Percentiles rank a stretch among this genome's conserved stretches.
phyloP scores from a whole-genome alignment of 1,140 invertebrate species.

The Zaprionus davidi region DNA sequence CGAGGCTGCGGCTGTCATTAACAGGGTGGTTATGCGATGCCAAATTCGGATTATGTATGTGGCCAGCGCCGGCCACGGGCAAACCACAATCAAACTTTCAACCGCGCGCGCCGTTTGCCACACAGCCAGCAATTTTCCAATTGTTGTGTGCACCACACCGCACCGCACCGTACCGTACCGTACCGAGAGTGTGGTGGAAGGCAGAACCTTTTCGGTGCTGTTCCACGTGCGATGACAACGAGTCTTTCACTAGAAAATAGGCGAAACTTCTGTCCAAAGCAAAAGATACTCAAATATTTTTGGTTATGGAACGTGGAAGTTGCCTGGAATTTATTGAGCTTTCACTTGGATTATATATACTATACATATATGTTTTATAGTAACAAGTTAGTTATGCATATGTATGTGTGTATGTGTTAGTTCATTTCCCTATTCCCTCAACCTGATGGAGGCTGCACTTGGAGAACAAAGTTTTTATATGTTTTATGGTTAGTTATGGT shows the following conservation, averaged over 20 bases:
- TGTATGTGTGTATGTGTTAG: too few relatives aligned
- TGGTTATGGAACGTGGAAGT: neutral
- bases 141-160: constrained; percentile 11
- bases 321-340: neutral
- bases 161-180: neutral
- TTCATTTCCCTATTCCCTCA: too few relatives aligned
- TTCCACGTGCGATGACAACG: neutral
- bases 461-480: neutral
- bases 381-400: neutral
- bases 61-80: constrained; percentile 22
- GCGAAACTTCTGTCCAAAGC: neutral
- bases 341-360: neutral
- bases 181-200: neutral
- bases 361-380: neutral
- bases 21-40: constrained; percentile 43
- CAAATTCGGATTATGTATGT: constrained; percentile 49
- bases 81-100: constrained; percentile 49
- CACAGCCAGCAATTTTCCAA: constrained; percentile 42
- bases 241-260: neutral
- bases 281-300: constrained; percentile 5
- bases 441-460: too few relatives aligned
- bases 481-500: neutral
- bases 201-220: neutral
- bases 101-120: constrained; percentile 24
- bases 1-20: constrained; percentile 49